These are phyloP conservation scores for Procambarus virginalis DNA, from an alignment of 1,140 invertebrate species.

Conservation along the genomic window DNA sequence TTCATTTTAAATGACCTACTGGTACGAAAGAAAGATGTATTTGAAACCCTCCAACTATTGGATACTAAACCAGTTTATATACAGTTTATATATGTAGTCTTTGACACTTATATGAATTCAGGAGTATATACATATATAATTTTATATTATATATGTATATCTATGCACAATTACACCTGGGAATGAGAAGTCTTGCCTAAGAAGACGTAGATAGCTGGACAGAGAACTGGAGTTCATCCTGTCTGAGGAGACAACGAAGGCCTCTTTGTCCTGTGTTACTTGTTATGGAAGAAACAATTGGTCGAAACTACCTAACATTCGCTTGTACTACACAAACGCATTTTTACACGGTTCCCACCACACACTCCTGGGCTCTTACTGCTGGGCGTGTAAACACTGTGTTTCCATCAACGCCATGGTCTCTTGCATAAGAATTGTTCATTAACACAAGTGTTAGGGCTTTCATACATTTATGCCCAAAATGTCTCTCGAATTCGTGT, in stretches of 20 bases:
- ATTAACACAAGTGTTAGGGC: neutral
- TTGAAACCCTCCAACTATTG: neutral
- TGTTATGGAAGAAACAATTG: constrained; percentile 35
- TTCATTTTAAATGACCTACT: neutral
- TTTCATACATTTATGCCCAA: neutral
- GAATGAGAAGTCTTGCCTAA: neutral
- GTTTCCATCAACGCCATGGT: neutral
- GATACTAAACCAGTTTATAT: constrained; percentile 17
- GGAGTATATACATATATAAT: no score
- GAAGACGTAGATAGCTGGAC: constrained; percentile 16
- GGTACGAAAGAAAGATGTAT: neutral
- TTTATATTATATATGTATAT: neutral
- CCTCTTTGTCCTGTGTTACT: constrained; percentile 7
- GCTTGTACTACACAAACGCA: neutral
- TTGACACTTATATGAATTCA: neutral
- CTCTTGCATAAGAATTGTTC: constrained; percentile 6
- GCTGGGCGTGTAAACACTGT: constrained; percentile 12
- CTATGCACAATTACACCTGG: constrained; percentile 42
- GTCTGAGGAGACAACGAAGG: neutral
- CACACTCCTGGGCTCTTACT: neutral
- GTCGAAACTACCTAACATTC: neutral
- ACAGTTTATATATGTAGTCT: constrained; percentile 32
- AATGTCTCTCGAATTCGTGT: neutral
- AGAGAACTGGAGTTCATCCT: neutral
- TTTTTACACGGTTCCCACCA: neutral